phyloP scores from a whole-genome alignment of 2,797 vertebrate genomes.

The Enteromius afrohamiltoni region DNA sequence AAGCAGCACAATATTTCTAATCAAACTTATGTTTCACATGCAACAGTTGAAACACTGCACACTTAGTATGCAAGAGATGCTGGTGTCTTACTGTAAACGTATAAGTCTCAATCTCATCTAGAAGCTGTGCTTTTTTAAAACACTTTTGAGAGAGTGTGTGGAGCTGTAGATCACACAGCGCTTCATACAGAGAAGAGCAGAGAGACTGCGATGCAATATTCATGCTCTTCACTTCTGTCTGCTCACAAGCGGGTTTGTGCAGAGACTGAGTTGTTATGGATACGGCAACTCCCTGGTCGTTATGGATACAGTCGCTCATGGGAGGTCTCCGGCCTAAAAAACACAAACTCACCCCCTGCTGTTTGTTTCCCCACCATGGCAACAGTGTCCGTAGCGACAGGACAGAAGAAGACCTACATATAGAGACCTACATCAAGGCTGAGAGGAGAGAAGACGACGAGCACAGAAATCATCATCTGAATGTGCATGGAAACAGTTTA shows the following conservation, averaged over 20 bases:
- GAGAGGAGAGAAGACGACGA: conserved; percentile 53
- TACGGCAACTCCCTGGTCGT: conserved; percentile 35
- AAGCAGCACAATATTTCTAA: background rate
- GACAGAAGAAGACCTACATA: conserved; percentile 72
- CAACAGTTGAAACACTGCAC: background rate
- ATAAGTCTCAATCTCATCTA: background rate
- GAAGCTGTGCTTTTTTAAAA: background rate
- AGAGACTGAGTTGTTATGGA: conserved; percentile 36
- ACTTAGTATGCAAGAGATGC: background rate
- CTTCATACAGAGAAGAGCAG: conserved; percentile 26
- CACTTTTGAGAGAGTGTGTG: background rate
- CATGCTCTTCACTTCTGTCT: conserved; percentile 53
- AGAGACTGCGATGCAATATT: conserved; percentile 63
- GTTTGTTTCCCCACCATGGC: conserved; percentile 71
- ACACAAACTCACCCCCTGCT: conserved; percentile 64
- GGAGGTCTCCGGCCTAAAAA: conserved; percentile 52
- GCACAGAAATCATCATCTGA: background rate
- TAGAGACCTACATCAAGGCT: conserved; percentile 13
- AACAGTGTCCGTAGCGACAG: conserved; percentile 76
- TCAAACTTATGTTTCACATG: background rate
- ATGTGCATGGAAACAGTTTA: background rate
- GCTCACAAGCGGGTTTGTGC: conserved; percentile 26
- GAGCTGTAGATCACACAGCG: conserved; percentile 27
- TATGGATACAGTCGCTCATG: conserved; percentile 38
- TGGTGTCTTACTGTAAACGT: background rate